Evolutionary conservation across 2,888 invertebrate genomes (phyloP), one percentile per base, ranked within the genome.

Genomic region (Drosophila greeni): DNA sequence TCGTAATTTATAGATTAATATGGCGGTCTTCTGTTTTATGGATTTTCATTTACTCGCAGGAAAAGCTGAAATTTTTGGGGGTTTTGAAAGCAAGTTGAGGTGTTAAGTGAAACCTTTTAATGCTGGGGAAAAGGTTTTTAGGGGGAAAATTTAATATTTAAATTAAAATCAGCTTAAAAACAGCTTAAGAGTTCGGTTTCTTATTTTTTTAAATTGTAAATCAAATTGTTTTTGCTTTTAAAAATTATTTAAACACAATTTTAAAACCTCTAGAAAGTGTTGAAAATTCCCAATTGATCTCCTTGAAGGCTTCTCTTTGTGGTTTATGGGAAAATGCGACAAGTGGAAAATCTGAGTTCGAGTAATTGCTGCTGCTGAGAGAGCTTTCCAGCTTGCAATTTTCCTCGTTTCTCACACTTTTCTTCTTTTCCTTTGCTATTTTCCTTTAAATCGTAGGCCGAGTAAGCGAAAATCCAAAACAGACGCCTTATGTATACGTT

Each of bases 1-100:
- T 54, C 14, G 45, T 64, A 54, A 43, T 69, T 53, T 70, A 39
- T 70, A 53, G 61, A 33, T 67, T 60, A 68, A 53, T 61, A 68
- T 66, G 16, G 36, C 31, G 57, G 42, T 20, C 18, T 24, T 52
- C 37, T 36, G 43, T 20, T 33, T 45, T 5, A 5, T 20, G 69
- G 51, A 68, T 40, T 59, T 29, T 39, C 61, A 18, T 26, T 20
- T 51, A 43, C 47, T 34, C 48, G 18, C 8, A 14, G 7, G 11
- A n/a, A 8, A 8, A 12, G 36, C 7, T 11, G 5, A 18, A 24
- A 7, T 24, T 24, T 11, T 23, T 12, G 14, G 3, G 29, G n/a
- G n/a, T n/a, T 16, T 51, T 24, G 5, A 26, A 49, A 34, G 1
- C 14, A 48, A 33, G 14, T 7, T 14, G 16, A 23, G 20, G 16